phyloP scores from a whole-genome alignment of 2,113 vertebrate genomes.

The Orcinus orca region DNA sequence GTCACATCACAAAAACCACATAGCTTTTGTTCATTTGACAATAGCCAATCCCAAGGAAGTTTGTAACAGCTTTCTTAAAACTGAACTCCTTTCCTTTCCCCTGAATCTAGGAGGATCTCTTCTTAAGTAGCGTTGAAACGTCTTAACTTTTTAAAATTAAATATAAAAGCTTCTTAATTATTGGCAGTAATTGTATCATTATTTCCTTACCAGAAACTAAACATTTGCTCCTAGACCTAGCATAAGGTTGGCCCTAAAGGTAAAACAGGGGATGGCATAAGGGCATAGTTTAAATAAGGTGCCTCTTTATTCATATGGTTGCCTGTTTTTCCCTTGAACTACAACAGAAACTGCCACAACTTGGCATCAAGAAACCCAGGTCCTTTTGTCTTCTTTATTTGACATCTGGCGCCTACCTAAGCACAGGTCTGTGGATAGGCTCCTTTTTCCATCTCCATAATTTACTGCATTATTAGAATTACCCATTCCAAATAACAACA shows the following conservation, averaged over 20 bases:
- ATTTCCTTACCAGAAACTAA: conserved; percentile 19
- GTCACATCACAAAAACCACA: neutral
- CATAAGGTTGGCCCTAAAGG: neutral
- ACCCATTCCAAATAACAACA: conserved; percentile 63
- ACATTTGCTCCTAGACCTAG: neutral
- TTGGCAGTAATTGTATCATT: neutral
- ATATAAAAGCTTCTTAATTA: neutral
- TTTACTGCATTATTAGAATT: neutral
- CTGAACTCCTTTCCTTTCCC: neutral
- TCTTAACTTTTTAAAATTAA: neutral
- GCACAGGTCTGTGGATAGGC: neutral
- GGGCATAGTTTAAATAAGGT: neutral
- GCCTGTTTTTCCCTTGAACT: neutral
- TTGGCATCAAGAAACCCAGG: neutral
- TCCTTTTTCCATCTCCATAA: neutral
- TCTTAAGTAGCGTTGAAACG: neutral
- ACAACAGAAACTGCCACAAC: neutral
- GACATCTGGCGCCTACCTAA: neutral
- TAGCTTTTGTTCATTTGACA: neutral
- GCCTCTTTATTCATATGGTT: neutral
- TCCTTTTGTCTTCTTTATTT: neutral
- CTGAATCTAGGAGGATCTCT: neutral
- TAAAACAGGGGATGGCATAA: neutral
- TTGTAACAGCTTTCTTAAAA: neutral
- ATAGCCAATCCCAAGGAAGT: neutral